Conservation (phyloP, 2,888 invertebrate species). For the Tipula lateralis region DNA sequence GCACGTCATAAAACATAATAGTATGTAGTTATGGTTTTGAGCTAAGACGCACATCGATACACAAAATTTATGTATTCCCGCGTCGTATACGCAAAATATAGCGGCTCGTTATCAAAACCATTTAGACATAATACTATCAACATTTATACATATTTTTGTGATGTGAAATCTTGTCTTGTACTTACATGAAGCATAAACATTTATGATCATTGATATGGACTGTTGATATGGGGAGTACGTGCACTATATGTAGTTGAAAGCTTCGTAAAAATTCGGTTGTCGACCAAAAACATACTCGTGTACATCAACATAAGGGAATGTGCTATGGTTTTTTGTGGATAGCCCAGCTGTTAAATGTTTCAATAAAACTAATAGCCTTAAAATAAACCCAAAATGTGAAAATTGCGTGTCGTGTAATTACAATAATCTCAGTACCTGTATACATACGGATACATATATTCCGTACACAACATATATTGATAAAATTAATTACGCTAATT, state of each 20-base stretch:
- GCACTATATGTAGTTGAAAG: no score
- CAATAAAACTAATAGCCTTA: background rate
- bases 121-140: background rate
- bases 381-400: background rate
- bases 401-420: background rate
- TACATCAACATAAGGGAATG: no score
- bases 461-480: background rate
- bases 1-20: background rate
- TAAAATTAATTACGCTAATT: slow-evolving; percentile 20
- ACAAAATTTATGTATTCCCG: background rate
- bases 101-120: background rate
- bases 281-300: no score
- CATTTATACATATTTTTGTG: background rate
- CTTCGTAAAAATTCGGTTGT: no score
- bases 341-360: background rate
- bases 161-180: background rate
- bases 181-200: background rate
- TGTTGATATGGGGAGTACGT: no score
- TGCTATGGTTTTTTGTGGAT: no score
- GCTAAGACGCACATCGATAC: background rate
- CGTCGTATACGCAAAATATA: background rate
- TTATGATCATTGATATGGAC: background rate
- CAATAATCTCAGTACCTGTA: background rate
- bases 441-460: background rate
- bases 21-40: background rate